phyloP scores from a whole-genome alignment of 2,797 vertebrate genomes.

The Tadarida brasiliensis region DNA sequence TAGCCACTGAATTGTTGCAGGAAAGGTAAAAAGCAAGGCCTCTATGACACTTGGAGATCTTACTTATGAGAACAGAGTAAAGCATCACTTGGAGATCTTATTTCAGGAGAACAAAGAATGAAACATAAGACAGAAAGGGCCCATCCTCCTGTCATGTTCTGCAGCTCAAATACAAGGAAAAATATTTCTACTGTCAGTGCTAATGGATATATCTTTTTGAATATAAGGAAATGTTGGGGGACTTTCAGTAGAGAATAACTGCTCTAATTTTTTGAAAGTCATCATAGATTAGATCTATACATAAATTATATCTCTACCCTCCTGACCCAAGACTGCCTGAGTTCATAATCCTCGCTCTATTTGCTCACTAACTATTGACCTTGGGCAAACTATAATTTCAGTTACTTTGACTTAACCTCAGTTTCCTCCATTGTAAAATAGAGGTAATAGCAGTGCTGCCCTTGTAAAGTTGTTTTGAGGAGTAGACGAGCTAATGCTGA shows the following conservation, averaged over 20 bases:
- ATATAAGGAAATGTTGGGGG: not conserved
- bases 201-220: not conserved
- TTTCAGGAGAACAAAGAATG: not conserved
- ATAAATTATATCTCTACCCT: not conserved
- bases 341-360: not conserved
- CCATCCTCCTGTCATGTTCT: not conserved
- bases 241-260: not conserved
- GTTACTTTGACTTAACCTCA: not conserved
- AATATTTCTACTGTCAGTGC: not conserved
- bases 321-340: not conserved
- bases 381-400: constrained; percentile 18
- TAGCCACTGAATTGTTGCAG: not conserved
- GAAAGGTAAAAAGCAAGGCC: not conserved
- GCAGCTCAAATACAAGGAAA: not conserved
- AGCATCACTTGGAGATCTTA: not conserved
- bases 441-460: not conserved
- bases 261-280: not conserved
- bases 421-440: not conserved
- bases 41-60: not conserved
- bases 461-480: not conserved
- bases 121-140: not conserved
- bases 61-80: not conserved
- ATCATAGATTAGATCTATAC: not conserved
- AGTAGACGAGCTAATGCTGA: not conserved
- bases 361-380: not conserved